Evolutionary conservation across 1,140 invertebrate species (phyloP).

Genomic region (Bicyclus anynana): DNA sequence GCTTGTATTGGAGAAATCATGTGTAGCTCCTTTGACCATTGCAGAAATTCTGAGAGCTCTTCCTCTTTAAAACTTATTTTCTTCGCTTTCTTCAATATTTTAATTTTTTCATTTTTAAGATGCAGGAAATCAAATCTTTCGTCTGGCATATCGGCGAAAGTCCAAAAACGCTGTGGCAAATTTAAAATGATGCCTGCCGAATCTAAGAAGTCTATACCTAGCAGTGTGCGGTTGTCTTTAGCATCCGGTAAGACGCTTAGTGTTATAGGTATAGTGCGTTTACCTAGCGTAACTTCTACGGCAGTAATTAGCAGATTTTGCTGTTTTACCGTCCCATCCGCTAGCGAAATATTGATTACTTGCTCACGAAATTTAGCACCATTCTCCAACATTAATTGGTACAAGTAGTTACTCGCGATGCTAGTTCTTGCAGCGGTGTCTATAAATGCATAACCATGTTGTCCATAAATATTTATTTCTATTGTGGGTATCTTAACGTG

Average conservation of each 20-base stretch:
- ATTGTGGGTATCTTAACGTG: conserved; percentile 2
- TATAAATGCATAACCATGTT: not conserved
- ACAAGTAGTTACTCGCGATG: not conserved
- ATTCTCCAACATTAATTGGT: not conserved
- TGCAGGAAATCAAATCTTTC: not conserved
- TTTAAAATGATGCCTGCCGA: not conserved
- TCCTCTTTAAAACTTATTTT: too few relatives aligned
- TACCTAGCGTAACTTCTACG: not conserved
- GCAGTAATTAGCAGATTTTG: not conserved
- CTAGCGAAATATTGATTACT: not conserved
- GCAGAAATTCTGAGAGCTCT: too few relatives aligned
- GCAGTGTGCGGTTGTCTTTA: not conserved
- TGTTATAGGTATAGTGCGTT: not conserved
- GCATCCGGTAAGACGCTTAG: not conserved
- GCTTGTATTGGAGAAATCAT: too few relatives aligned
- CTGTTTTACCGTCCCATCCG: not conserved
- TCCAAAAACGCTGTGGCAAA: not conserved
- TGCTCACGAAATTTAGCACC: not conserved
- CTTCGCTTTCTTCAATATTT: too few relatives aligned
- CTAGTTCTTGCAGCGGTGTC: not conserved
- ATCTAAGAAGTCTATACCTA: conserved; percentile 1
- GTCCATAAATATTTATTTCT: not conserved
- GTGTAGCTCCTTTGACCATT: too few relatives aligned
- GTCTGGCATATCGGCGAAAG: not conserved
- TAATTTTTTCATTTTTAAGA: too few relatives aligned